Percentiles rank a stretch among this genome's conserved stretches.
Conservation (phyloP, 2,888 invertebrate species). For the Orthosia gracilis region DNA sequence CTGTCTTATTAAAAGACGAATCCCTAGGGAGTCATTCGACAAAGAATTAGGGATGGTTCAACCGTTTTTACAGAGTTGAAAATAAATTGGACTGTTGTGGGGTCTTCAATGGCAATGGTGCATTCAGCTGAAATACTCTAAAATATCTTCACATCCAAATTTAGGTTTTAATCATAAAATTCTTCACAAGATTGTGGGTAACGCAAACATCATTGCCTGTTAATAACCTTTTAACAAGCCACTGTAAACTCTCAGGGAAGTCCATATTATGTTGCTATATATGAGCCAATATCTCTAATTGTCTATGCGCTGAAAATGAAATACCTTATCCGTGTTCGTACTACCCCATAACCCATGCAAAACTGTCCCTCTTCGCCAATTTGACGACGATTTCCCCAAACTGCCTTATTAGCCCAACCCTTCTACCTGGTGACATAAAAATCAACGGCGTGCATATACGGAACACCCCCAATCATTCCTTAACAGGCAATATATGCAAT, state of each 20-base stretch:
- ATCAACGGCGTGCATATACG: slow-evolving; percentile 65
- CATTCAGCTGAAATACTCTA: no score
- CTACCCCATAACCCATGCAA: slow-evolving; percentile 1
- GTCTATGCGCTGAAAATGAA: not conserved
- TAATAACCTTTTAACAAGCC: no score
- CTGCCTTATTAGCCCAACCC: slow-evolving; percentile 55
- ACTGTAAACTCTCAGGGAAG: not conserved
- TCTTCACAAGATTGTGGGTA: not conserved
- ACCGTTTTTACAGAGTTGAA: slow-evolving; percentile 6
- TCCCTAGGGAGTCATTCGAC: slow-evolving; percentile 3
- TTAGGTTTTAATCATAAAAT: not conserved
- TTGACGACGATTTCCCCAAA: slow-evolving; percentile 31
- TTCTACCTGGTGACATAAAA: slow-evolving; percentile 70
- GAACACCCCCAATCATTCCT: slow-evolving; percentile 56
- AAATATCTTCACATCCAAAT: not conserved
- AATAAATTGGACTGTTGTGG: slow-evolving; percentile 1
- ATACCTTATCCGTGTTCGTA: not conserved
- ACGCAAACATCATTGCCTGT: no score
- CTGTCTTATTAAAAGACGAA: slow-evolving; percentile 28
- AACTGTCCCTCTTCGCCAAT: slow-evolving; percentile 11
- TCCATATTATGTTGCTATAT: not conserved
- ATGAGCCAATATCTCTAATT: not conserved
- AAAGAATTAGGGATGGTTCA: not conserved
- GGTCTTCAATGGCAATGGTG: not conserved
- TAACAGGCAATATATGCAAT: slow-evolving; percentile 60